These are phyloP conservation scores for Camelus dromedarius DNA, from an alignment of 2,113 vertebrate genomes.

Conservation along the genomic window DNA sequence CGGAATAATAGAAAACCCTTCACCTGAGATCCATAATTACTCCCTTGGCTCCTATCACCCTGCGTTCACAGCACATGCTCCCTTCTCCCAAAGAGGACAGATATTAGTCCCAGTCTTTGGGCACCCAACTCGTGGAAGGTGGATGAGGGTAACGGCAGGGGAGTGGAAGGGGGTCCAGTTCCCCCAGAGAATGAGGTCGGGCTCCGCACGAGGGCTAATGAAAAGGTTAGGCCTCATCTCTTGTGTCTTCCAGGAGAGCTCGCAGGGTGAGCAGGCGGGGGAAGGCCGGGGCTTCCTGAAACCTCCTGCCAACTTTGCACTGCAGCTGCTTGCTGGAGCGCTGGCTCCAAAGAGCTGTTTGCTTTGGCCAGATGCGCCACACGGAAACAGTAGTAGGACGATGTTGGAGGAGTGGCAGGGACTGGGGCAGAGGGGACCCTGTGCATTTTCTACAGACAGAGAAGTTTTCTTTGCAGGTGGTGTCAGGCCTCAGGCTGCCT, in stretches of 20 bases:
- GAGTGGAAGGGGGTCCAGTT: background rate
- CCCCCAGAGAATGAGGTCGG: background rate
- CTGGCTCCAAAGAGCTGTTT: slow-evolving; percentile 77
- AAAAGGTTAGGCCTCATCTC: background rate
- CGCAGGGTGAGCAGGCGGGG: background rate
- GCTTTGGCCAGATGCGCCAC: slow-evolving; percentile 77
- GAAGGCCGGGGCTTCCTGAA: slow-evolving; percentile 48
- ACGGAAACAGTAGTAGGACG: slow-evolving; percentile 61
- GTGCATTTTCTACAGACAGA: background rate
- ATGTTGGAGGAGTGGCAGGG: slow-evolving; percentile 53
- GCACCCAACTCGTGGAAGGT: background rate
- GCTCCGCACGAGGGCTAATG: background rate
- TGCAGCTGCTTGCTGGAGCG: slow-evolving; percentile 78
- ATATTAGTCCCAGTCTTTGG: background rate
- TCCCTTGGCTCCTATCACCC: background rate
- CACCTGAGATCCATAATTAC: too few relatives aligned
- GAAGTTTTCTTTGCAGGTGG: background rate
- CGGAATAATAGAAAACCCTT: background rate
- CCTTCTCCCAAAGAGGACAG: background rate
- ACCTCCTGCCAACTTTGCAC: background rate
- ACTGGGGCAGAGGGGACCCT: background rate
- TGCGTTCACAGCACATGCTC: background rate
- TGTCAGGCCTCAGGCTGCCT: background rate
- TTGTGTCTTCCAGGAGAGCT: slow-evolving; percentile 4
- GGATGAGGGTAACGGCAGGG: background rate